These are phyloP conservation scores for Periophthalmodon schlosseri DNA, from an alignment of 2,113 vertebrate species.

Conservation along the genomic window DNA sequence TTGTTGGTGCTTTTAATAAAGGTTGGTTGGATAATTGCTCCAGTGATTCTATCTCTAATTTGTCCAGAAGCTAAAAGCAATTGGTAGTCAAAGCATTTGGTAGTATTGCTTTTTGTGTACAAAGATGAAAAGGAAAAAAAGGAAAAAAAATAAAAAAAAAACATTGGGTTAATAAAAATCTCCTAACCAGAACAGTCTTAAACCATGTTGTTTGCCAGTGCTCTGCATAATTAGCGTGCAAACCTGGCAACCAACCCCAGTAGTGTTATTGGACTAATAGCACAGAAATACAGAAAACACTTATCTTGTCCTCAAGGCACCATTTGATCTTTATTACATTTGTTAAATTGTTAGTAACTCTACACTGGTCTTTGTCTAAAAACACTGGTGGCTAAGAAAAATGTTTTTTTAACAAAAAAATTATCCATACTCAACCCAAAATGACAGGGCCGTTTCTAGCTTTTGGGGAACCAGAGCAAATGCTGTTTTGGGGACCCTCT, in stretches of 20 bases:
- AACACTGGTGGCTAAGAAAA: too few species aligned
- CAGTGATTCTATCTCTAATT: slow-evolving; percentile 13
- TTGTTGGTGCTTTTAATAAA: slow-evolving; percentile 18
- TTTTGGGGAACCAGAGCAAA: neutral
- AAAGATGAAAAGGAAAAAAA: slow-evolving; percentile 1
- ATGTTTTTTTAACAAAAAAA: neutral
- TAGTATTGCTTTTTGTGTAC: slow-evolving; percentile 16
- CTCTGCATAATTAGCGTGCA: slow-evolving; percentile 13
- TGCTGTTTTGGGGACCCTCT: neutral
- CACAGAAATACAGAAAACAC: neutral
- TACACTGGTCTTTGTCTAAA: neutral
- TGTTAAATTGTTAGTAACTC: neutral
- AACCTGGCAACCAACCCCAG: neutral
- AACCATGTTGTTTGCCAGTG: slow-evolving; percentile 4
- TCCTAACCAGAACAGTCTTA: neutral
- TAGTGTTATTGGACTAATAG: slow-evolving; percentile 6
- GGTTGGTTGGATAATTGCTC: slow-evolving; percentile 25
- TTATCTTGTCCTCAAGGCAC: neutral
- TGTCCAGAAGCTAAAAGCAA: slow-evolving; percentile 20
- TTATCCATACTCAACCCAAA: neutral
- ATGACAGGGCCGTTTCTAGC: neutral
- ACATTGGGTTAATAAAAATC: neutral
- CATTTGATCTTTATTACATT: slow-evolving; percentile 1
- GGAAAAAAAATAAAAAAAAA: neutral
- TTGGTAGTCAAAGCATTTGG: slow-evolving; percentile 19